Conservation (phyloP, 92 coral and sea anemone genomes). For the Epizoanthus fatuus region DNA sequence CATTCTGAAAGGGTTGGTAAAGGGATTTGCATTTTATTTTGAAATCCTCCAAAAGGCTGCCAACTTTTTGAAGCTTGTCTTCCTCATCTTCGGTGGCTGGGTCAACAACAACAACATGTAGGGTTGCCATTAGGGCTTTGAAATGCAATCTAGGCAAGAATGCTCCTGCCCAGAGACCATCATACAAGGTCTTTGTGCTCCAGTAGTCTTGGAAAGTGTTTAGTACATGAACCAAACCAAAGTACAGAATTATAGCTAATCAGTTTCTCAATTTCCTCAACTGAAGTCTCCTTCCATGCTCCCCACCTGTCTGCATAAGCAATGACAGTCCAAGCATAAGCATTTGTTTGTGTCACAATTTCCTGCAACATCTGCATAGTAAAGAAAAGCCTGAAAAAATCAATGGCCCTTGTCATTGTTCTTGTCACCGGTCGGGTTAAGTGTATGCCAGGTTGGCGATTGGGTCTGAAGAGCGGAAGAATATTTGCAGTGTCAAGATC, state of each 20-base stretch:
- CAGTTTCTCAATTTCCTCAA: conserved; percentile 64
- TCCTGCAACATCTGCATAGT: conserved; percentile 45
- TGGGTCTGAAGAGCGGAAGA: conserved; percentile 58
- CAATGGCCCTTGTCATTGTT: conserved; percentile 67
- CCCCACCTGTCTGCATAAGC: conserved; percentile 73
- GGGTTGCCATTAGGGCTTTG: conserved; percentile 75
- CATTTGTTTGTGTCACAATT: conserved; percentile 66
- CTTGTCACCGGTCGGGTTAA: conserved; percentile 55
- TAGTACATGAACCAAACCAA: conserved; percentile 68
- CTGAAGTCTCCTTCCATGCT: conserved; percentile 66
- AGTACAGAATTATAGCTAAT: conserved; percentile 72
- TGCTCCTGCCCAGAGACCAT: conserved; percentile 74
- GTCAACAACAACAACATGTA: conserved; percentile 74
- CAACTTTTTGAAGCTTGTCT: conserved; percentile 72
- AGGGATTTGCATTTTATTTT: conserved; percentile 55
- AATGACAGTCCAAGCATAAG: conserved; percentile 63
- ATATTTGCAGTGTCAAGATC: conserved; percentile 53
- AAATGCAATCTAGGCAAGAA: conserved; percentile 58
- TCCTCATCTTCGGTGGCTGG: conserved; percentile 42
- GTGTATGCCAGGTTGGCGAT: conserved; percentile 67
- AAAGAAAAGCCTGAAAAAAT: conserved; percentile 69
- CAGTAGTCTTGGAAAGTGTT: conserved; percentile 66
- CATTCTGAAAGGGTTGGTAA: conserved; percentile 69
- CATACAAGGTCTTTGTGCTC: conserved; percentile 73
- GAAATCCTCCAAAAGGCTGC: conserved; percentile 48